Percentiles rank a stretch among this genome's conserved stretches.
Evolutionary conservation across 2,113 vertebrate genomes (phyloP).

Genomic region (Chlamydotis undulata): DNA sequence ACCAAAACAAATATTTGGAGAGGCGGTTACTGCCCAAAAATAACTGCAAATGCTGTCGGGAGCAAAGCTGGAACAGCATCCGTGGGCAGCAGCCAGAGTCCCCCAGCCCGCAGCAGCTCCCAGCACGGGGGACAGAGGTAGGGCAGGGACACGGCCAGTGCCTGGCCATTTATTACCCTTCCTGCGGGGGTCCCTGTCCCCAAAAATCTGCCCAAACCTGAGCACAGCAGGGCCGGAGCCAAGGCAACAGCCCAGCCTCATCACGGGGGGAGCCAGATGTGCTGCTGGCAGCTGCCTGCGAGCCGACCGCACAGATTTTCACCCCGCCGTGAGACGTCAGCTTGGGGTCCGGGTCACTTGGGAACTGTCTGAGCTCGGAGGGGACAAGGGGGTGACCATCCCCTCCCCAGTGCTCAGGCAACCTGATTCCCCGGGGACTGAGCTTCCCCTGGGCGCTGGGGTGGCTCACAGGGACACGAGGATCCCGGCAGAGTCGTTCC

Average conservation of each 20-base stretch:
- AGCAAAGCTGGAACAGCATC: background rate
- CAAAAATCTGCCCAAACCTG: background rate
- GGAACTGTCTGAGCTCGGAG: background rate
- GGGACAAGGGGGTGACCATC: background rate
- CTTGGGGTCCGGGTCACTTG: background rate
- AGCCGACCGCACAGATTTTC: background rate
- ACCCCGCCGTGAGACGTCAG: background rate
- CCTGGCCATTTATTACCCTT: background rate
- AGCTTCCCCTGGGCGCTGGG: background rate
- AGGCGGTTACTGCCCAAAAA: background rate
- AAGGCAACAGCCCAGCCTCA: background rate
- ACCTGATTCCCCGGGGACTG: background rate
- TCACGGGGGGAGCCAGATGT: background rate
- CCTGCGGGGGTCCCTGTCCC: background rate
- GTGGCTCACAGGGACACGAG: background rate
- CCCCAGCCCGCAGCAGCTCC: background rate
- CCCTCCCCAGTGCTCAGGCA: background rate
- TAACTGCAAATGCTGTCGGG: background rate
- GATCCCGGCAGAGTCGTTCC: background rate
- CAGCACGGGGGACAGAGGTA: background rate
- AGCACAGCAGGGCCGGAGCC: background rate
- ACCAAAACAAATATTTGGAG: background rate
- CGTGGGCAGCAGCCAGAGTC: background rate
- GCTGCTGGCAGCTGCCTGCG: background rate
- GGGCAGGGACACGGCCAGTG: background rate